These are phyloP conservation scores for Amphimallon solstitiale DNA, from an alignment of 2,888 invertebrate genomes.

Conservation along the genomic window DNA sequence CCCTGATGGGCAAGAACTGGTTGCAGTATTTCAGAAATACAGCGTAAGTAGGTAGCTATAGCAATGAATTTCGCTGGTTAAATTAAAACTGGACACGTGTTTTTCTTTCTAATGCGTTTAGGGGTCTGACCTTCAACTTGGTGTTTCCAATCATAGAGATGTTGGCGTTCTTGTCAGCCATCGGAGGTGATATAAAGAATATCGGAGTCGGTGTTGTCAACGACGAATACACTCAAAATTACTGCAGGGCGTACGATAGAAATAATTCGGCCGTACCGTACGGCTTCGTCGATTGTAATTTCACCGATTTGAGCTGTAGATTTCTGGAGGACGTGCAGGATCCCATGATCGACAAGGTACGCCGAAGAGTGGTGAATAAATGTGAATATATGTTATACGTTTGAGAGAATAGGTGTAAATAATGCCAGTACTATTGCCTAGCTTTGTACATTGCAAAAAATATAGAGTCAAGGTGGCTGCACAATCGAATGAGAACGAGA, in stretches of 20 bases:
- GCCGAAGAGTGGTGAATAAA: no score
- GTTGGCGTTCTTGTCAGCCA: slow-evolving; percentile 80
- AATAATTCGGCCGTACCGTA: slow-evolving; percentile 59
- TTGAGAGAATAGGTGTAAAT: no score
- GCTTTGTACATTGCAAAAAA: no score
- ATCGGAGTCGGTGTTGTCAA: slow-evolving; percentile 83
- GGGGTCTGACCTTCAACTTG: slow-evolving; percentile 83
- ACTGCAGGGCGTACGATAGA: slow-evolving; percentile 52
- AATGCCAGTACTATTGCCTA: no score
- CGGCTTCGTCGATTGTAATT: slow-evolving; percentile 63
- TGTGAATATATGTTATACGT: no score
- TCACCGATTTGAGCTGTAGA: slow-evolving; percentile 70
- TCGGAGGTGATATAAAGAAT: slow-evolving; percentile 79
- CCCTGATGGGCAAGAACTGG: slow-evolving; percentile 54
- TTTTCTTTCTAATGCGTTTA: slow-evolving; percentile 61
- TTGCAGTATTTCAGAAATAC: slow-evolving; percentile 52
- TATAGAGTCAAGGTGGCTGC: no score
- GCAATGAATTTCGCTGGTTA: not conserved
- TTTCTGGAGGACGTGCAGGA: slow-evolving; percentile 70
- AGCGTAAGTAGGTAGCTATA: slow-evolving; percentile 38
- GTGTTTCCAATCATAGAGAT: slow-evolving; percentile 85
- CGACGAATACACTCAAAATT: slow-evolving; percentile 68
- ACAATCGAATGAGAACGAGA: no score
- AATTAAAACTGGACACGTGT: not conserved
- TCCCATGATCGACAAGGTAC: slow-evolving; percentile 66